Evolutionary conservation across 2,888 invertebrate genomes (phyloP), one percentile per base, ranked within the genome.

Genomic region (Acanthacorydalis orientalis): DNA sequence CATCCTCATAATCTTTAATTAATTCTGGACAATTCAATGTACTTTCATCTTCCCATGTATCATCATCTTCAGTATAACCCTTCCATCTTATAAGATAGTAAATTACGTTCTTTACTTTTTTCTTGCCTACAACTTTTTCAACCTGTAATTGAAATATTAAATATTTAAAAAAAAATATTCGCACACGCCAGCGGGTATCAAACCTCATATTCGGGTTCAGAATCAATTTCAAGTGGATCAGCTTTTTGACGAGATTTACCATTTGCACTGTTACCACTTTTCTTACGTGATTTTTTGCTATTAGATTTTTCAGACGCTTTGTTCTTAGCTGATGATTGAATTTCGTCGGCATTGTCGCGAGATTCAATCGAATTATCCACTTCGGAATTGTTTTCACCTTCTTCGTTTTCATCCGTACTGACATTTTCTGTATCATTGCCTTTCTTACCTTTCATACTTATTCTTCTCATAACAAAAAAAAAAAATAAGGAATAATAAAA

Each of bases 21-120:
- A 84, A 60, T 35, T 80, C 77, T 1, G 77, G 72, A 59, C 86
- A 86, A 48, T 77, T 78, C 0, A 86, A 60, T 8, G 80, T 80
- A 38, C 74, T 70, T 54, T 79, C 81, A 7, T 80, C 76, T 58
- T 84, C 83, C 86, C 86, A 86, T 1, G 82, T 80, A 57, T 86
- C 83, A 51, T 71, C 72, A 39, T 76, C 75, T 43, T 76, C 71
- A 48, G 69, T 69, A 54, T 83, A 85, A 0, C 84, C 84, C 58
- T 83, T 84, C 86, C 86, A 86, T 54, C 82, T 74, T 37, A 86
- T 81, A 35, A 81, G 64, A 59, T 78, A 86, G 56, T 78, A 78
- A 1, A 75, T 65, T 46, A 77, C 74, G 2, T 83, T 81, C 56
- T 75, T 77, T 8, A 79, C 74, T 43, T 70, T 74, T 59, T 83